These are phyloP conservation scores for Albula glossodonta DNA, from an alignment of 2,113 vertebrate species.

Conservation along the genomic window DNA sequence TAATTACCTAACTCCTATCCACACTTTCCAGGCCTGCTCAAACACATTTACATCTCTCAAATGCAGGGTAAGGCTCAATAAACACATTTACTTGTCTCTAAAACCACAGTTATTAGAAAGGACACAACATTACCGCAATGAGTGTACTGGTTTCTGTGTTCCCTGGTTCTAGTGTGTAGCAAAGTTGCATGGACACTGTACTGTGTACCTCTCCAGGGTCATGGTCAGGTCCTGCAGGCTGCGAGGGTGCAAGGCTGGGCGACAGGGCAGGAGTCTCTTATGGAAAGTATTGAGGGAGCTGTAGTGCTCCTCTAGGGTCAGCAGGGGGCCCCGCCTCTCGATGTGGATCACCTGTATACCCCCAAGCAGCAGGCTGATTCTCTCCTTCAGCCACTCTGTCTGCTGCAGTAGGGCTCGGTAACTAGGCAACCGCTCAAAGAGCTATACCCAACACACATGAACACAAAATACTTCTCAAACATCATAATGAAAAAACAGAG, in stretches of 20 bases:
- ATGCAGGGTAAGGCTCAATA: neutral
- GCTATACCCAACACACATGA: slow-evolving; percentile 54
- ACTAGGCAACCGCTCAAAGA: slow-evolving; percentile 82
- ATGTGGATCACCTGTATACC: slow-evolving; percentile 80
- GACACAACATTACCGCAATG: neutral
- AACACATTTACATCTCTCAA: neutral
- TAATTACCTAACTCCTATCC: neutral
- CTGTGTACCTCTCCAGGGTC: slow-evolving; percentile 79
- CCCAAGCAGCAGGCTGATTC: slow-evolving; percentile 84
- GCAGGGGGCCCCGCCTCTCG: slow-evolving; percentile 78
- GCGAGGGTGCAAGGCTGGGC: slow-evolving; percentile 77
- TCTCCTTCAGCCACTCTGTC: slow-evolving; percentile 79
- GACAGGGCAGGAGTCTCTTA: slow-evolving; percentile 67
- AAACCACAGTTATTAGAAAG: neutral
- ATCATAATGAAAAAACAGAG: slow-evolving; percentile 3
- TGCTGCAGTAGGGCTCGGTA: slow-evolving; percentile 81
- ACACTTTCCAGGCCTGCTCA: neutral
- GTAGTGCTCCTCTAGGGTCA: slow-evolving; percentile 85
- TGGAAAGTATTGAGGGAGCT: slow-evolving; percentile 77
- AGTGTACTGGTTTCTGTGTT: neutral
- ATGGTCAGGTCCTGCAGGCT: slow-evolving; percentile 86
- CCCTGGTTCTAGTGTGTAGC: no score
- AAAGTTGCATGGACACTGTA: no score
- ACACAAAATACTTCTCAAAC: neutral
- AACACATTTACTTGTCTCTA: neutral